Evolutionary conservation across 1,140 invertebrate genomes (phyloP).

Genomic region (Cherax destructor): DNA sequence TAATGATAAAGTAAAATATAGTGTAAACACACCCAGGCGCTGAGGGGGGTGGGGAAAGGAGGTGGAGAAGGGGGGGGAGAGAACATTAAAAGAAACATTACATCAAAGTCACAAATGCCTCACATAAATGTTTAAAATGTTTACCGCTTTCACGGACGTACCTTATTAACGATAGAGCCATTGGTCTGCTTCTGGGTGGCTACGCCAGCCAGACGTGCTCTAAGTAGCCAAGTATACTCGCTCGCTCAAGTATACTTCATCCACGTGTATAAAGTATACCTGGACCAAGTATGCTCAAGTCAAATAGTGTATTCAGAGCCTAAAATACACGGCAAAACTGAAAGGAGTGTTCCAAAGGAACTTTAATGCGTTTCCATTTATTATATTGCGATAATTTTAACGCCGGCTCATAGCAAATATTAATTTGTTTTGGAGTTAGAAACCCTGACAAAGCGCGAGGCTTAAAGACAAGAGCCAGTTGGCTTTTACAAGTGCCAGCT

Average conservation of each 20-base stretch:
- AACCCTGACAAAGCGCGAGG: not conserved
- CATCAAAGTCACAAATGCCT: slow-evolving; percentile 53
- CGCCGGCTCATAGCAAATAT: not conserved
- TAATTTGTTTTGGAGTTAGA: not conserved
- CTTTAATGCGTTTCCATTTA: not conserved
- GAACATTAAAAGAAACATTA: slow-evolving; percentile 55
- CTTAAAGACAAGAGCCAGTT: no score
- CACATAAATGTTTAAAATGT: slow-evolving; percentile 31
- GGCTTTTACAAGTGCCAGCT: no score
- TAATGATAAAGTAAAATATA: slow-evolving; percentile 62
- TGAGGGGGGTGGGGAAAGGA: not conserved
- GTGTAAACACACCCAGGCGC: slow-evolving; percentile 44
- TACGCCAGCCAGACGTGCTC: no score
- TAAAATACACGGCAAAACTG: not conserved
- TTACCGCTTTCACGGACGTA: slow-evolving; percentile 36
- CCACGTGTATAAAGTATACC: not conserved
- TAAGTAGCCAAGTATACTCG: no score
- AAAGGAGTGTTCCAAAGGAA: not conserved
- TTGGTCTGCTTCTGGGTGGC: slow-evolving; percentile 28
- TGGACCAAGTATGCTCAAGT: not conserved
- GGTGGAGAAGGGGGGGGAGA: not conserved
- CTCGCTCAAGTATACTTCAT: no score
- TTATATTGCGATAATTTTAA: not conserved
- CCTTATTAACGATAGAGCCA: slow-evolving; percentile 47
- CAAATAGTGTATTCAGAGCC: not conserved